Conservation (phyloP, 2,797 vertebrate genomes). For the Peromyscus aztecus region DNA sequence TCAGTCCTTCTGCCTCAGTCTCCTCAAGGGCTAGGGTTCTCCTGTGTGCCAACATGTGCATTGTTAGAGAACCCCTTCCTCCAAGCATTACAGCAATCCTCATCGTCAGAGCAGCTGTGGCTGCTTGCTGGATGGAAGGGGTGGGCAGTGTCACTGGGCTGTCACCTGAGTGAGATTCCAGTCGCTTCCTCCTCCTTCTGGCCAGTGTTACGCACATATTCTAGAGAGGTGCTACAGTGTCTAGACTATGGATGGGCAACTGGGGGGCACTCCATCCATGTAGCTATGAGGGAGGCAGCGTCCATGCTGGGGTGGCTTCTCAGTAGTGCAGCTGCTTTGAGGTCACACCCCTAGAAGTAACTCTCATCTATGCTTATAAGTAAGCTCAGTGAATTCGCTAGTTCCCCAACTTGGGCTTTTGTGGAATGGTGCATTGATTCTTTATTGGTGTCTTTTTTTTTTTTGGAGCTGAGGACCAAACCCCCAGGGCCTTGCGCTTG, state of each 20-base stretch:
- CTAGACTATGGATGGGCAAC: not conserved
- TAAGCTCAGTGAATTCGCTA: not conserved
- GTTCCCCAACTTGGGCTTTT: not conserved
- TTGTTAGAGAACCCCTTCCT: not conserved
- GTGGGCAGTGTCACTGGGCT: not conserved
- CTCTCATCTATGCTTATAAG: not conserved
- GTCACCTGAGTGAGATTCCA: not conserved
- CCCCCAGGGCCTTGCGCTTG: no score
- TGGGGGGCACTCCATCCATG: not conserved
- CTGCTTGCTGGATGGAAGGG: not conserved
- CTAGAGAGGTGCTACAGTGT: no score
- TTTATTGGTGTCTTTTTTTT: no score
- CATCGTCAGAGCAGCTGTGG: not conserved
- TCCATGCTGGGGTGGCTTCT: not conserved
- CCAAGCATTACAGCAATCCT: not conserved
- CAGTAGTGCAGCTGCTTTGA: not conserved
- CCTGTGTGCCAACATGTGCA: no score
- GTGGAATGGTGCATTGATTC: not conserved
- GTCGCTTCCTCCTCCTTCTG: not conserved
- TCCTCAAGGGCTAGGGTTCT: no score
- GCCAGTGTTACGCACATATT: not conserved
- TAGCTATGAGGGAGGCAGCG: not conserved
- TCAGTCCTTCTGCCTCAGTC: not conserved
- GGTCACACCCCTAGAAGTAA: not conserved
- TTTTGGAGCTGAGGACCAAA: no score